Evolutionary conservation across 2,888 invertebrate genomes (phyloP).

Genomic region (Andrena marginata): DNA sequence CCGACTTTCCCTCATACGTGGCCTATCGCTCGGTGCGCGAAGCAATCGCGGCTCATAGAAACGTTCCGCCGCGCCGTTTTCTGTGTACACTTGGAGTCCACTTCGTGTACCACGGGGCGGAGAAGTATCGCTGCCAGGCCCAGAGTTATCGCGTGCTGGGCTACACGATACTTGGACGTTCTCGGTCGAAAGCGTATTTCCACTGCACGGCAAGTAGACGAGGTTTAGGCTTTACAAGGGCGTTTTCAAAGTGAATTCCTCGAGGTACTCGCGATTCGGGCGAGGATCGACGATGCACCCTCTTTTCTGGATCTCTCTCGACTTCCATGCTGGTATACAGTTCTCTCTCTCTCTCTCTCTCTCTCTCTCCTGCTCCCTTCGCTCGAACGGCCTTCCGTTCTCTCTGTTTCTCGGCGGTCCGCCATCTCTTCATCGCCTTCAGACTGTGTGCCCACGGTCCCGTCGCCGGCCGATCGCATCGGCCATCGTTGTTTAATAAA

Average conservation of each 20-base stretch:
- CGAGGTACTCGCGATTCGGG: constrained; percentile 38
- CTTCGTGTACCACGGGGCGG: constrained; percentile 34
- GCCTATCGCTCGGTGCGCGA: constrained; percentile 38
- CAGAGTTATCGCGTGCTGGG: constrained; percentile 68
- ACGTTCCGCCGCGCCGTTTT: constrained; percentile 58
- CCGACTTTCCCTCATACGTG: constrained; percentile 54
- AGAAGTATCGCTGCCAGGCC: constrained; percentile 53
- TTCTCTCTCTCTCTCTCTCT: background rate
- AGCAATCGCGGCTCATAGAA: constrained; percentile 67
- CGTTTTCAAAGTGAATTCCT: constrained; percentile 71
- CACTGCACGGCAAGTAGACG: constrained; percentile 59
- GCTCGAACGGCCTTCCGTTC: background rate
- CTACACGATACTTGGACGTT: constrained; percentile 77
- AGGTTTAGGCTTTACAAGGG: constrained; percentile 50
- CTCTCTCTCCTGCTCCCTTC: constrained; percentile 1
- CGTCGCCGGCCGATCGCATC: constrained; percentile 63
- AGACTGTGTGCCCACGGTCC: constrained; percentile 62
- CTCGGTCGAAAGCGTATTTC: constrained; percentile 61
- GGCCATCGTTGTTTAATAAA: constrained; percentile 71
- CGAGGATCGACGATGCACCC: background rate
- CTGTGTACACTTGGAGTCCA: constrained; percentile 56
- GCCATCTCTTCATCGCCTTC: constrained; percentile 54
- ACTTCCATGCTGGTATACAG: constrained; percentile 4
- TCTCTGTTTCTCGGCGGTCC: background rate
- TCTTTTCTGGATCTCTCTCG: background rate